phyloP scores from a whole-genome alignment of 2,888 invertebrate genomes.

The Poecilus cupreus region DNA sequence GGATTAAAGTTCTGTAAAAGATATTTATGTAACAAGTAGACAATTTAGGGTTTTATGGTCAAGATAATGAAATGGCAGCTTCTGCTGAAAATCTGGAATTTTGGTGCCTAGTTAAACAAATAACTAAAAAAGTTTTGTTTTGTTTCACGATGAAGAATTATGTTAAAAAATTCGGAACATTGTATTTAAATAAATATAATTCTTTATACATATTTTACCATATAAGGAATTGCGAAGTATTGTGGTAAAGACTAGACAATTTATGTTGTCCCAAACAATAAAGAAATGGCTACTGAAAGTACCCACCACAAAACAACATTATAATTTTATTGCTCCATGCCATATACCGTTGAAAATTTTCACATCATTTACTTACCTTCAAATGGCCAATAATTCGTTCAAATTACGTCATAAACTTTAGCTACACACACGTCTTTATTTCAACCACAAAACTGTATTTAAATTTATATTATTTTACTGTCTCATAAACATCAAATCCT shows the following conservation, averaged over 20 bases:
- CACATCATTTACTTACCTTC: constrained; percentile 47
- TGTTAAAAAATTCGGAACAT: too few species aligned
- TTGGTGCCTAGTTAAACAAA: too few species aligned
- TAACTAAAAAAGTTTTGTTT: too few species aligned
- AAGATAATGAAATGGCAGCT: too few species aligned
- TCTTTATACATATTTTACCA: too few species aligned
- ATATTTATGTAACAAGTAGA: too few species aligned
- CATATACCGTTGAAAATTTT: constrained; percentile 21
- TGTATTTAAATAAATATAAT: too few species aligned
- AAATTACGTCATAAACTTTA: constrained; percentile 39
- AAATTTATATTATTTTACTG: constrained; percentile 36
- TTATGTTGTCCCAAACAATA: constrained; percentile 17
- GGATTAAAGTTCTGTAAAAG: too few species aligned
- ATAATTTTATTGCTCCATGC: not conserved
- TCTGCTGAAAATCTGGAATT: too few species aligned
- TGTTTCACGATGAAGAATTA: too few species aligned
- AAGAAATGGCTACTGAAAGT: not conserved
- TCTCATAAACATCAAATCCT: constrained; percentile 33
- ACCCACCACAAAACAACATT: constrained; percentile 29
- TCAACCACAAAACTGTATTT: constrained; percentile 42
- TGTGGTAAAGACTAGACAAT: not conserved
- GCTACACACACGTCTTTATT: constrained; percentile 52
- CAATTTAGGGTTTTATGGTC: too few species aligned
- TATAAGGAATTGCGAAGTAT: too few species aligned
- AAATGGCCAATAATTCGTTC: constrained; percentile 46